These are phyloP conservation scores for Portunus trituberculatus DNA, from an alignment of 1,140 invertebrate species.

Conservation along the genomic window DNA sequence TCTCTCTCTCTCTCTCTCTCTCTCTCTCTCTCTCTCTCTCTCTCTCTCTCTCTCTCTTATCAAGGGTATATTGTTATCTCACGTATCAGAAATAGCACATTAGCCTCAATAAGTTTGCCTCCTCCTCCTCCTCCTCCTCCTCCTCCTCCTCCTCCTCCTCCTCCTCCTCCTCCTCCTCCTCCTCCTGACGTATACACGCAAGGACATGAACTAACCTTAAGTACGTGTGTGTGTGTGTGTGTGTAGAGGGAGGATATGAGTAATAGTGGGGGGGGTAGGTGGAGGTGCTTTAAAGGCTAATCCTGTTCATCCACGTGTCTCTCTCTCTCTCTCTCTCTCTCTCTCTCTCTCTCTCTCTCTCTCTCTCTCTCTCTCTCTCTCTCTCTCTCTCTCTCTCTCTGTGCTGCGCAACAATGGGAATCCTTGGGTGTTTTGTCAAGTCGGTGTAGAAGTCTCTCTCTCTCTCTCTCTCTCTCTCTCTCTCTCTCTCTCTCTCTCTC, in stretches of 20 bases:
- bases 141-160: background rate
- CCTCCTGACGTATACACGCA: background rate
- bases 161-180: background rate
- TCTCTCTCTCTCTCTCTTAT: background rate
- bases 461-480: slow-evolving; percentile 40
- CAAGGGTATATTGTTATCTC: no score
- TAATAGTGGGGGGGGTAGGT: no score
- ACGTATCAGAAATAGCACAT: no score
- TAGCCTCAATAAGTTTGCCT: background rate
- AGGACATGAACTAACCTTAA: no score
- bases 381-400: background rate
- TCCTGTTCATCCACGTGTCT: background rate
- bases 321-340: background rate
- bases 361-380: background rate
- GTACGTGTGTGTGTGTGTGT: no score
- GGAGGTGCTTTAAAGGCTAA: background rate
- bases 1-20: no score
- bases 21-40: no score
- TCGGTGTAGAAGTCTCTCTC: background rate
- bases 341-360: background rate
- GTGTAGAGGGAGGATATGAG: no score
- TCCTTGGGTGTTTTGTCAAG: background rate
- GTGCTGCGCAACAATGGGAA: background rate
- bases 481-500: slow-evolving; percentile 40
- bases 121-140: background rate